Conservation (phyloP, 1,140 invertebrate genomes). For the Stenopsyche tienmushanensis region DNA sequence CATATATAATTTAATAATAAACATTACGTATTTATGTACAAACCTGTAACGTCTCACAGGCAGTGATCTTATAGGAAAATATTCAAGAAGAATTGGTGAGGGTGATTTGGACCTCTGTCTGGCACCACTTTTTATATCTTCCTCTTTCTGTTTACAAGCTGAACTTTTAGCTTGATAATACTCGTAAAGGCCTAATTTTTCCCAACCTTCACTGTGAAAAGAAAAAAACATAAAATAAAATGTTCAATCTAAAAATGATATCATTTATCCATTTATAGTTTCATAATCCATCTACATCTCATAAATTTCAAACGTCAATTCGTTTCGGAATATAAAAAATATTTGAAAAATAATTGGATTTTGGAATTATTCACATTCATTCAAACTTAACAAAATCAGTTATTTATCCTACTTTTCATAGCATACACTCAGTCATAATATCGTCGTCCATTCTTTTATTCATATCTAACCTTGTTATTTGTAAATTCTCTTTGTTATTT, state of each 20-base stretch:
- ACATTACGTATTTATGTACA: background rate
- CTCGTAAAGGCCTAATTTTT: conserved; percentile 94
- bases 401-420: no score
- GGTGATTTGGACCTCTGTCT: conserved; percentile 73
- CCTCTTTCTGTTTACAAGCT: conserved; percentile 86
- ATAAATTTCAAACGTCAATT: no score
- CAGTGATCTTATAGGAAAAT: conserved; percentile 72
- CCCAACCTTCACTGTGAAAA: conserved; percentile 89
- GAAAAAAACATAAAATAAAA: no score
- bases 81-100: conserved; percentile 70
- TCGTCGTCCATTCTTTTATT: no score
- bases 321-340: no score
- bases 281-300: no score
- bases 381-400: no score
- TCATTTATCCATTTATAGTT: no score
- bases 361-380: no score
- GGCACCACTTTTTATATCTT: conserved; percentile 72
- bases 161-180: conserved; percentile 95
- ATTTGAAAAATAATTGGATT: no score
- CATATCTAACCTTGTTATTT: background rate
- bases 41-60: conserved; percentile 72
- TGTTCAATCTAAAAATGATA: no score
- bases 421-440: no score
- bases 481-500: background rate
- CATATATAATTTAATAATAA: background rate